Evolutionary conservation across 2,113 vertebrate genomes (phyloP), one percentile per base, ranked within the genome.

Genomic region (Acrocephalus arundinaceus): DNA sequence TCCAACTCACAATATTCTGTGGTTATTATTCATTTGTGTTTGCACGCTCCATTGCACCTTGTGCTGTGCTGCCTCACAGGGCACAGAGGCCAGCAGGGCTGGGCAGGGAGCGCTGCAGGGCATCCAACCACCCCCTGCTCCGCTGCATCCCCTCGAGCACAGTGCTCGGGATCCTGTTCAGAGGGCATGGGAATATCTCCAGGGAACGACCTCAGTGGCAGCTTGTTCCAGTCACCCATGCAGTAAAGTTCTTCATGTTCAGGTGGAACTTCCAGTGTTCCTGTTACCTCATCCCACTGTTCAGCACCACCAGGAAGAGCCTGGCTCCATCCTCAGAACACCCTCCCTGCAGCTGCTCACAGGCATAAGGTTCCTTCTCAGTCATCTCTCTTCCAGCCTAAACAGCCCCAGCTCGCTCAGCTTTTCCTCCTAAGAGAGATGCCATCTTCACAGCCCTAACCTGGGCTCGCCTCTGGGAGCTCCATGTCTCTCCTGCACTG

Each of bases 391-490:
- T 13, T n/a, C 46, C 77, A 82, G 27, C 28, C 37, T 75, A 16
- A 67, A 54, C 9, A 68, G 23, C 20, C 39, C 12, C 77, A 81
- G 68, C 15, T 74, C 68, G 23, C 30, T 54, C 62, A 61, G 54
- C 23, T 54, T 74, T 39, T 67, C 46, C 46, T 46, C 5, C 1
- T 12, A 13, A 74, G 33, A 52, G 7, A 30, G 33, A 52, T 59
- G 45, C 7, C 28, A 62, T 9, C 39, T 67, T 41, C 54, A 39
- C 28, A 75, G 28, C 20, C 24, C 19, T 67, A 19, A 15, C 11
- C 52, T 37, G 35, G 27, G 27, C 23, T 59, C 1, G 0, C 23
- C 27, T 52, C 3, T 2, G 19, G 23, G 19, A 52, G 33, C 19
- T 39, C 28, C 7, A 1, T 19, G 13, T 67, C 27, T 59, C 15